Conservation (phyloP, 2,797 vertebrate genomes). For the Carduelis carduelis region DNA sequence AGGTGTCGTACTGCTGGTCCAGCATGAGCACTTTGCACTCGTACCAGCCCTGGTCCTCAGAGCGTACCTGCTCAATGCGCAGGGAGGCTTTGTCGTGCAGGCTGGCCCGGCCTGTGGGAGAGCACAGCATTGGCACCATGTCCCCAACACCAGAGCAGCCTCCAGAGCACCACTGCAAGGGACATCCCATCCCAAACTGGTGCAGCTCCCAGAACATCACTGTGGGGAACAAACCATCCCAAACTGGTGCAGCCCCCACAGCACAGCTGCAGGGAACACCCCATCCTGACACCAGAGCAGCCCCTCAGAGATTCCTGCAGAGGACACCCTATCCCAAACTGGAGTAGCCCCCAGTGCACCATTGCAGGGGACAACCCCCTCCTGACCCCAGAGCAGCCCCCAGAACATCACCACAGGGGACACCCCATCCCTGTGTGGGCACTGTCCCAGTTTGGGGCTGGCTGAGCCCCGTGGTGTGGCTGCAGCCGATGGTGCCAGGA, state of each 20-base stretch:
- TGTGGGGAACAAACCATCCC: neutral
- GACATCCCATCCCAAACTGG: neutral
- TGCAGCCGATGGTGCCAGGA: neutral
- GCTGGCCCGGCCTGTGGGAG: conserved; percentile 85
- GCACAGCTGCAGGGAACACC: rapidly evolving
- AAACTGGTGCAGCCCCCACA: rapidly evolving
- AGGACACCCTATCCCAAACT: neutral
- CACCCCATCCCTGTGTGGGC: rapidly evolving
- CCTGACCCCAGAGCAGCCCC: rapidly evolving
- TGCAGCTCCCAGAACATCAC: neutral
- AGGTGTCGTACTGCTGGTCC: conserved; percentile 98
- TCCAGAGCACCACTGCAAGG: too few species aligned
- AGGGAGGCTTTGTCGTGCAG: conserved; percentile 96
- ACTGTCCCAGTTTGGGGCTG: neutral
- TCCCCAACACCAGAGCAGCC: rapidly evolving
- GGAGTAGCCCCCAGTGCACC: too few species aligned
- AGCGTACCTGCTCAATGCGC: conserved; percentile 93
- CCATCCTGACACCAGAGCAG: neutral
- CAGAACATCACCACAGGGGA: rapidly evolving
- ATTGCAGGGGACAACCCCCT: neutral
- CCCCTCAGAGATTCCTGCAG: rapidly evolving
- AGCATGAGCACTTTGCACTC: conserved; percentile 99
- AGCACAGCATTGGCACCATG: neutral
- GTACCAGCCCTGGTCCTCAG: conserved; percentile 99
- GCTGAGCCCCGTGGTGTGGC: rapidly evolving